Conservation (phyloP, 2,113 vertebrate species). For the Thalassarche chlororhynchos region DNA sequence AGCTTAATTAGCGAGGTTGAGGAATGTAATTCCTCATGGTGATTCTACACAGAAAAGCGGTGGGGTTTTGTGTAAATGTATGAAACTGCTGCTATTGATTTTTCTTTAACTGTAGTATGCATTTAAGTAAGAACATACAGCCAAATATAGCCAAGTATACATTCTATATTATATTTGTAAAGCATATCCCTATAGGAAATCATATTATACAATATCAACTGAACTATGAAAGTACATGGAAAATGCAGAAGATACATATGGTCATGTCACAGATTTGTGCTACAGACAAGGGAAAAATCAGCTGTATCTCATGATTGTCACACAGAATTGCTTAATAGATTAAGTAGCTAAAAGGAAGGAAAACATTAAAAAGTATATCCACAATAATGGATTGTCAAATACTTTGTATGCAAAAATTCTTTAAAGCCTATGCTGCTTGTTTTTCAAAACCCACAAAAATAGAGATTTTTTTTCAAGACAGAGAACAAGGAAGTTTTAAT, state of each 20-base stretch:
- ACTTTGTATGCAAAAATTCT: not conserved
- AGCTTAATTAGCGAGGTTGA: not conserved
- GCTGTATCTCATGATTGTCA: not conserved
- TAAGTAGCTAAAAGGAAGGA: not conserved
- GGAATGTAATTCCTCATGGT: not conserved
- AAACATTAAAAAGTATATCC: not conserved
- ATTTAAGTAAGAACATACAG: not conserved
- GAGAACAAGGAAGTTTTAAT: not conserved
- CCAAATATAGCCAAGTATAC: not conserved
- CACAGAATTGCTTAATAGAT: not conserved
- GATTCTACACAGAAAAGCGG: not conserved
- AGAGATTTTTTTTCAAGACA: not conserved
- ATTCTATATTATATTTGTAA: not conserved
- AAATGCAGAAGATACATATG: not conserved
- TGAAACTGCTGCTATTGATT: not conserved
- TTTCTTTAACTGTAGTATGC: not conserved
- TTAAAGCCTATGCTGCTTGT: not conserved
- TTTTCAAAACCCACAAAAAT: not conserved
- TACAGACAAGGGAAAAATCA: not conserved
- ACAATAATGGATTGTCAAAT: not conserved
- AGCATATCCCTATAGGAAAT: not conserved
- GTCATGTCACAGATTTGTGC: not conserved
- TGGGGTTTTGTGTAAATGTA: not conserved
- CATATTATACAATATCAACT: not conserved
- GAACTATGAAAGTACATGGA: not conserved